Conservation (phyloP, 2,888 invertebrate species). For the Nomada ruficornis region DNA sequence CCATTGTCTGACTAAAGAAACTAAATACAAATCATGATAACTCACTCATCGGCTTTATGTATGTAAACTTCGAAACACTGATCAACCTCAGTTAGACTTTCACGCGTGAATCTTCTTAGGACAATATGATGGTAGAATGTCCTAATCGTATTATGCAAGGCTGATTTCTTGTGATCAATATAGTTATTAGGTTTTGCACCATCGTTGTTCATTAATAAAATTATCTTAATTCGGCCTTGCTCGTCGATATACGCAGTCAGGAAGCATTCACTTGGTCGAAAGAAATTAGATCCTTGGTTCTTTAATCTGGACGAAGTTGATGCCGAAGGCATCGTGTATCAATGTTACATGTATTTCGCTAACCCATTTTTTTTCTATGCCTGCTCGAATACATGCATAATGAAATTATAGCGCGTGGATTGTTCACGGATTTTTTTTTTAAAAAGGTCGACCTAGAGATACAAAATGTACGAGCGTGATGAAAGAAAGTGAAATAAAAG, state of each 20-base stretch:
- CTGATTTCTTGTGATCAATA: slow-evolving; percentile 24
- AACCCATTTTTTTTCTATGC: slow-evolving; percentile 44
- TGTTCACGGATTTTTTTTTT: slow-evolving; percentile 63
- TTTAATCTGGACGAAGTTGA: slow-evolving; percentile 12
- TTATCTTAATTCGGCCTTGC: slow-evolving; percentile 44
- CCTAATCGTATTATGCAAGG: slow-evolving; percentile 37
- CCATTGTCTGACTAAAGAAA: slow-evolving; percentile 17
- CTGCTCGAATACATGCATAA: slow-evolving; percentile 40
- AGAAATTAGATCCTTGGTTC: background rate
- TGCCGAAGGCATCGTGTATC: slow-evolving; percentile 16
- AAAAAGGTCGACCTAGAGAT: slow-evolving; percentile 49
- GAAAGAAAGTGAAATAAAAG: slow-evolving; percentile 39
- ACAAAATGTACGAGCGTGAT: slow-evolving; percentile 41
- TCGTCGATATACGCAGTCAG: slow-evolving; percentile 7
- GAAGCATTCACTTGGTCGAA: slow-evolving; percentile 6
- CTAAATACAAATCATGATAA: slow-evolving; percentile 13
- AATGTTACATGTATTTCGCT: slow-evolving; percentile 25
- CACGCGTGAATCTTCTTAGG: slow-evolving; percentile 16
- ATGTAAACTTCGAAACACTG: slow-evolving; percentile 22
- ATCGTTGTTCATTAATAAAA: slow-evolving; percentile 27
- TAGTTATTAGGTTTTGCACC: slow-evolving; percentile 47
- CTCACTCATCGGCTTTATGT: slow-evolving; percentile 16
- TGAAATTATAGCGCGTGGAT: slow-evolving; percentile 21
- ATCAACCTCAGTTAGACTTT: slow-evolving; percentile 15
- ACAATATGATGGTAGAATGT: slow-evolving; percentile 19